These are phyloP conservation scores for Scaptodrosophila latifasciaeformis DNA, from an alignment of 2,888 invertebrate genomes.

Conservation along the genomic window DNA sequence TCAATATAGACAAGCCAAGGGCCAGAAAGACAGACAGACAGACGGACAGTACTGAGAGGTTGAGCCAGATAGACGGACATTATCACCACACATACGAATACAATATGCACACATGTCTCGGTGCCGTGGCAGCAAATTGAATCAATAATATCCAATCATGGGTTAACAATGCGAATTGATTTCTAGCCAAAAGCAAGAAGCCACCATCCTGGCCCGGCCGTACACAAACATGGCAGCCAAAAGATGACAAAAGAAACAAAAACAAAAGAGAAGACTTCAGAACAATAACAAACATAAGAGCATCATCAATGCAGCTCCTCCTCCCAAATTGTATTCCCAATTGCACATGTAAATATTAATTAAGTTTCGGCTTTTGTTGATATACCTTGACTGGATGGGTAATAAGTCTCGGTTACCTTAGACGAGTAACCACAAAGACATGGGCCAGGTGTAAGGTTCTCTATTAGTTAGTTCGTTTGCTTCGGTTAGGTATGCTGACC, in stretches of 20 bases:
- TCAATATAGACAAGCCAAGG: slow-evolving; percentile 43
- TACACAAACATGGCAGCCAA: slow-evolving; percentile 50
- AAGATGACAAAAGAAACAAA: slow-evolving; percentile 32
- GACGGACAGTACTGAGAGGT: neutral
- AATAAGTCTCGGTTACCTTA: slow-evolving; percentile 9
- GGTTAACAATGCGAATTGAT: slow-evolving; percentile 71
- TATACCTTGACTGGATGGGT: too few species aligned
- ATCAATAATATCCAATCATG: slow-evolving; percentile 72
- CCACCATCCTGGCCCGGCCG: slow-evolving; percentile 6
- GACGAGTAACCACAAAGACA: too few species aligned
- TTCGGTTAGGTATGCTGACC: slow-evolving; percentile 32
- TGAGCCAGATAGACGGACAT: slow-evolving; percentile 36
- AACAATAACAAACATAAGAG: slow-evolving; percentile 6
- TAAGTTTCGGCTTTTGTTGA: slow-evolving; percentile 56
- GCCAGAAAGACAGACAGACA: neutral
- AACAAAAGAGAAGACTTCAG: slow-evolving; percentile 6
- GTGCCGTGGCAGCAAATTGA: slow-evolving; percentile 64
- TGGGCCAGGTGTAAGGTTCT: slow-evolving; percentile 18
- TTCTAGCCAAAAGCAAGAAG: slow-evolving; percentile 52
- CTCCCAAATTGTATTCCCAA: slow-evolving; percentile 10
- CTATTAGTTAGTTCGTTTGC: slow-evolving; percentile 2
- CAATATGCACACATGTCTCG: slow-evolving; percentile 62
- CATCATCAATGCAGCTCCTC: slow-evolving; percentile 14
- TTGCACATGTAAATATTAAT: slow-evolving; percentile 64
- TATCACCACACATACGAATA: slow-evolving; percentile 38